Base-by-base conservation (phyloP, 2,797 vertebrate species). In the Threskiornis aethiopicus region DNA sequence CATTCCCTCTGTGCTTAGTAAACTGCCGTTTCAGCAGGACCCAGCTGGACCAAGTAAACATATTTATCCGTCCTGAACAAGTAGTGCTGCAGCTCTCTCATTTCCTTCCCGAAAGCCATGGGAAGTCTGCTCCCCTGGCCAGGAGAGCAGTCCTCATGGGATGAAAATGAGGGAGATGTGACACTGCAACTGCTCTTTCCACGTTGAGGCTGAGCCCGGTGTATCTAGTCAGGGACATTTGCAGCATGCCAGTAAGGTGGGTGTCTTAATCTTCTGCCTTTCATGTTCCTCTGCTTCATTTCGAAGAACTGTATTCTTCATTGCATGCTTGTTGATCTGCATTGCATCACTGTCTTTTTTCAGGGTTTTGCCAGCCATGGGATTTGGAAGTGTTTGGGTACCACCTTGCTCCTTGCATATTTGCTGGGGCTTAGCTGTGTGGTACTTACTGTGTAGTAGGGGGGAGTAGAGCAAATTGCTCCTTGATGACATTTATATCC, bases 301-400 rank as follows among this genome's bases (percentile, higher is more conserved):
- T 70, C 0, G 0, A 35, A 84, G 59, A 59, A 0, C 41, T 0
- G 0, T 10, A 17, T 17, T 59, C 73, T 82, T 89, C 37, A 0
- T 8, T 28, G 59, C 9, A 1, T 24, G n/a, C 86, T 64, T 39
- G 0, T 33, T 12, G 46, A 9, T 52, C 75, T 8, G 0, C 24
- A 41, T 14, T 37, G 22, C 47, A 33, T 26, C 79, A 1, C 0
- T 2, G n/a, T 18, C n/a, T 44, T 44, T 47, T 55, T 44, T 13
- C 41, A n/a, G 64, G 10, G 31, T 13, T 84, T 71, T 78, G 10
- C 75, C 85, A 76, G 69, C 71, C 0, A 0, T 39, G 46, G 81
- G 66, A 13, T 46, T 57, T 65, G 89, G 69, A 16, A 37, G 16
- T 4, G 16, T 37, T 59, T 66, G 54, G 35, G 51, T n/a, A 2